These are phyloP conservation scores for Schizotus pectinicornis DNA, from an alignment of 2,888 invertebrate genomes.

Conservation along the genomic window DNA sequence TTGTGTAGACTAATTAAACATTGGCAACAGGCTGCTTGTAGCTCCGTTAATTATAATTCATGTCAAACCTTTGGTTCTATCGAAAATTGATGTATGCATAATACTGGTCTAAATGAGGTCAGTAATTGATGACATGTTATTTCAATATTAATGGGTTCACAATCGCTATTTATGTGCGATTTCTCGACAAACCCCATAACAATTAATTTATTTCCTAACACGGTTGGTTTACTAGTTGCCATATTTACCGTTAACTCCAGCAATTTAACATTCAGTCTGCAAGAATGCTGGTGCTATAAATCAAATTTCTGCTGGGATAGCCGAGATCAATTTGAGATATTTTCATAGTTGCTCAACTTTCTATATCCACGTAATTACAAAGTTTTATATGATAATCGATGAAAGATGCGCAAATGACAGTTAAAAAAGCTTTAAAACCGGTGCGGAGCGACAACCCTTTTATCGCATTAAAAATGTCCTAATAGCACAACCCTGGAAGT, in stretches of 20 bases:
- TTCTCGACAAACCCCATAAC: conserved; percentile 21
- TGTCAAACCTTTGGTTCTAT: conserved; percentile 25
- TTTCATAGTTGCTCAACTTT: background rate
- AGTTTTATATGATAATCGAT: conserved; percentile 19
- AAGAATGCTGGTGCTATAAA: too few species aligned
- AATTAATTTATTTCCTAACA: conserved; percentile 21
- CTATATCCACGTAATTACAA: conserved; percentile 12
- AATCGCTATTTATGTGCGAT: conserved; percentile 27
- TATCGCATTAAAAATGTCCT: conserved; percentile 14
- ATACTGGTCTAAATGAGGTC: conserved; percentile 25
- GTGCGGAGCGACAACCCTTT: conserved; percentile 18
- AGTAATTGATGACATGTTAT: conserved; percentile 32
- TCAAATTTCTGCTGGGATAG: too few species aligned
- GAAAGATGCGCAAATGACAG: conserved; percentile 12
- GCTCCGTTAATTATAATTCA: conserved; percentile 11
- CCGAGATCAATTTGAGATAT: too few species aligned
- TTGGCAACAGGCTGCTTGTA: conserved; percentile 10
- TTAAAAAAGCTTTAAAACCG: conserved; percentile 15
- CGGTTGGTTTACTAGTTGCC: conserved; percentile 5
- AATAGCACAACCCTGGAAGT: too few species aligned
- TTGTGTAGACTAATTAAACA: background rate
- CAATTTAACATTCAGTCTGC: conserved; percentile 9
- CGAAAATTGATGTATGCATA: conserved; percentile 25
- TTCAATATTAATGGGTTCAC: conserved; percentile 26
- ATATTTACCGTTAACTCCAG: conserved; percentile 1